phyloP scores from a whole-genome alignment of 2,888 invertebrate species.

The Drosophila paranaensis region DNA sequence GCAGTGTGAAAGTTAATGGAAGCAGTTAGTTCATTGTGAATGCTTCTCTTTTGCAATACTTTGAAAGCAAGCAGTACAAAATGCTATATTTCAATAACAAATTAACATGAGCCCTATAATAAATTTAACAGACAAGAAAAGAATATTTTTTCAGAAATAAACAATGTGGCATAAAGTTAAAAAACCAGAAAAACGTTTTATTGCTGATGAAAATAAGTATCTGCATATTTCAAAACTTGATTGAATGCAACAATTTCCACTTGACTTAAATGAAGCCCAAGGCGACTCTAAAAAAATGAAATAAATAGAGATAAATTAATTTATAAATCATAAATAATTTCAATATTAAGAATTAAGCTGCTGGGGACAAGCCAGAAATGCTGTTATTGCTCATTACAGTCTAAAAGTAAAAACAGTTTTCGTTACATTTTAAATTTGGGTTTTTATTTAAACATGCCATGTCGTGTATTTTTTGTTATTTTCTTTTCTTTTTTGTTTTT shows the following conservation, averaged over 20 bases:
- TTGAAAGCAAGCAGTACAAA: neutral
- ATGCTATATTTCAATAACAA: neutral
- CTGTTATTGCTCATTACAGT: neutral
- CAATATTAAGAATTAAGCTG: neutral
- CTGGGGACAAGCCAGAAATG: neutral
- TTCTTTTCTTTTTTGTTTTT: conserved; percentile 33
- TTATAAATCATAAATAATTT: neutral
- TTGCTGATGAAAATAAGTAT: neutral
- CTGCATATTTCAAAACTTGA: neutral
- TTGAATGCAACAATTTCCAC: neutral
- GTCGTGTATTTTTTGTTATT: conserved; percentile 37
- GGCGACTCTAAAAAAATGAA: conserved; percentile 4
- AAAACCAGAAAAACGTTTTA: neutral
- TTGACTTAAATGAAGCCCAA: conserved; percentile 13
- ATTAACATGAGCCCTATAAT: neutral
- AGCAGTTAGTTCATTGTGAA: too few species aligned
- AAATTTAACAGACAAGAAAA: too few species aligned
- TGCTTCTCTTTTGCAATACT: neutral
- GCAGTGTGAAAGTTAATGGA: neutral
- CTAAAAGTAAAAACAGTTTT: conserved; percentile 3
- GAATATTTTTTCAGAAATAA: neutral
- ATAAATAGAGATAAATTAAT: neutral
- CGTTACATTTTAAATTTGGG: conserved; percentile 52
- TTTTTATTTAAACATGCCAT: conserved; percentile 57
- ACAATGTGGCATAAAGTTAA: neutral